Percentiles rank a stretch among this genome's conserved stretches.
Conservation (phyloP, 2,888 invertebrate species). For the Hermodice carunculata region DNA sequence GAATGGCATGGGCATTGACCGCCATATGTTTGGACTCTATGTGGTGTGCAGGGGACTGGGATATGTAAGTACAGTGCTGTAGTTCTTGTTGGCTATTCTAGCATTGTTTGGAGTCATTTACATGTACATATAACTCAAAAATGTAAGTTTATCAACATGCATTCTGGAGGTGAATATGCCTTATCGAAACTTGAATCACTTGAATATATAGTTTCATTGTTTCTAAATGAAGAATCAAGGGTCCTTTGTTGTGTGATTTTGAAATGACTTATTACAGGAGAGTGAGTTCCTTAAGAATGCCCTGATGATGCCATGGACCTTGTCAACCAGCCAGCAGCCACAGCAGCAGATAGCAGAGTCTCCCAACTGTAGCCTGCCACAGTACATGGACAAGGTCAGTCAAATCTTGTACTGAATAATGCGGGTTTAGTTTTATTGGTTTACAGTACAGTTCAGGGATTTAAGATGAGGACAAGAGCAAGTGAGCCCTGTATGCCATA, state of each 20-base stretch:
- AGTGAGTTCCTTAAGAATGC: conserved; percentile 71
- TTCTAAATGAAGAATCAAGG: too few relatives aligned
- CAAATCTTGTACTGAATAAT: background rate
- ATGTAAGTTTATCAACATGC: too few relatives aligned
- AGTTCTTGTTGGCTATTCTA: too few relatives aligned
- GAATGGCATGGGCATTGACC: conserved; percentile 72
- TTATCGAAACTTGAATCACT: too few relatives aligned
- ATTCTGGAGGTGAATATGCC: too few relatives aligned
- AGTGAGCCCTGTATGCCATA: too few relatives aligned
- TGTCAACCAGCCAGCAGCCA: conserved; percentile 73
- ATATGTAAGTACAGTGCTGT: conserved; percentile 65
- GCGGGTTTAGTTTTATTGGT: background rate
- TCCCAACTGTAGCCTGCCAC: conserved; percentile 68
- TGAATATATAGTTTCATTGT: too few relatives aligned
- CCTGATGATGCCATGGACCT: conserved; percentile 71
- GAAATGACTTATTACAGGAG: conserved; percentile 55
- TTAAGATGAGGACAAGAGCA: too few relatives aligned
- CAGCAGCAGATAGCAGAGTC: conserved; percentile 71
- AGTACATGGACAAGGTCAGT: conserved; percentile 69
- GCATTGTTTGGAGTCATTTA: too few relatives aligned
- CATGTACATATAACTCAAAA: too few relatives aligned
- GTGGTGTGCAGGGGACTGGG: conserved; percentile 71
- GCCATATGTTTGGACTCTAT: conserved; percentile 72
- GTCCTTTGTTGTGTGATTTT: background rate
- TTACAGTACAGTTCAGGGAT: too few relatives aligned